A percentile compares a stretch with the other conserved stretches of the same genome.
These are phyloP conservation scores for Rotaria sp. DNA, from an alignment of 2,888 invertebrate genomes.

Conservation along the genomic window DNA sequence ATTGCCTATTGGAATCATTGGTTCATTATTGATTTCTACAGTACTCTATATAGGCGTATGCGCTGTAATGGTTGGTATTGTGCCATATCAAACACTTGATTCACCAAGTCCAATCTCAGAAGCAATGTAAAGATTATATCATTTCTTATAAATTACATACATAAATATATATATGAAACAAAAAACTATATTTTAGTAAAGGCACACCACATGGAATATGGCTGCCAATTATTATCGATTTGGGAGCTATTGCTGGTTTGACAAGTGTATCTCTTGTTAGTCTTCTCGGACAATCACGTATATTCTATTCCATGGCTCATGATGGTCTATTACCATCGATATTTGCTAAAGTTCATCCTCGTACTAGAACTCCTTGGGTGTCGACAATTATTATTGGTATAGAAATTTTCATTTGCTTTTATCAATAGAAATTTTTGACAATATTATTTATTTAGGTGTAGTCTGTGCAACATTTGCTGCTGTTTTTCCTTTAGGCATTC, in stretches of 20 bases:
- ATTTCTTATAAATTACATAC: too few relatives aligned
- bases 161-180: too few relatives aligned
- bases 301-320: slow-evolving; percentile 30
- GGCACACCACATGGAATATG: background rate
- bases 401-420: background rate
- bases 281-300: background rate
- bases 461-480: background rate
- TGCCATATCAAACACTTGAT: slow-evolving; percentile 19
- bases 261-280: background rate
- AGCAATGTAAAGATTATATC: background rate
- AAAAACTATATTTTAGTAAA: background rate
- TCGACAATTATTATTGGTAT: background rate
- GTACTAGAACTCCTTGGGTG: background rate
- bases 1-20: slow-evolving; percentile 40
- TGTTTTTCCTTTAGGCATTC: background rate
- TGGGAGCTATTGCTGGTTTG: background rate
- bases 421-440: background rate
- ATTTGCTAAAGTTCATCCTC: background rate
- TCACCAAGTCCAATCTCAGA: slow-evolving; percentile 21
- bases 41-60: background rate
- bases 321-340: slow-evolving; percentile 29
- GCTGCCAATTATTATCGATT: background rate
- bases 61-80: background rate
- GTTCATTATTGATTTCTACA: slow-evolving; percentile 10
- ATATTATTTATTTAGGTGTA: background rate